Evolutionary conservation across 2,888 invertebrate species (phyloP), one percentile per base, ranked within the genome.

Genomic region (Diplazon laetatorius): DNA sequence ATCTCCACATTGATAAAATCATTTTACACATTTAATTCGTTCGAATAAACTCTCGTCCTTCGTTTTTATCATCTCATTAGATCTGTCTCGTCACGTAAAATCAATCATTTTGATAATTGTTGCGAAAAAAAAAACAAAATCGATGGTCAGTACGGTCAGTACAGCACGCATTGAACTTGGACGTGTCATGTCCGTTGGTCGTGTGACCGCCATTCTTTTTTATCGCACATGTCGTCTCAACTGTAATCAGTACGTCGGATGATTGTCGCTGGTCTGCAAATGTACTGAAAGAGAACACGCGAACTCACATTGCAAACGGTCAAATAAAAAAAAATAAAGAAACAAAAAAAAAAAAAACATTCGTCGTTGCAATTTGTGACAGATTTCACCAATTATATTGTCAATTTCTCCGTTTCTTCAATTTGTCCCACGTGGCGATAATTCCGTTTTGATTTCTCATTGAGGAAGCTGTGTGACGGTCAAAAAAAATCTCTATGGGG

Each of bases 161-260:
- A 37, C 37, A 20, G 12, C 18, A 18, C 22, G 6, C 30, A 6
- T 6, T 30, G 52, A 52, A 12, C 4, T 25, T n/a, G 6, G 9
- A 39, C 39, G 30, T 39, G 52, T n/a, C 10, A 52, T 14, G 20
- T 25, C 55, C 16, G 55, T 55, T 55, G 16, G 30, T 35, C 55
- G 14, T 55, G 14, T 55, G 30, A 20, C 50, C 66, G n/a, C 37
- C 35, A 60, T 66, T n/a, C n/a, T n/a, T 68, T 62, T 42, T 59
- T 60, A 46, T 48, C 60, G 60, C 30, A 12, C 12, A 1, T 35
- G 22, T 35, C 18, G 59, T 69, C 46, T 69, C 46, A 37, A 59
- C 69, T 46, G 57, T 60, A 60, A 52, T 66, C 66, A 52, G 25
- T 52, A 59, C 39, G 20, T 4, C 20, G 20, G 18, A 59, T 14